Evolutionary conservation across 2,888 invertebrate genomes (phyloP), one percentile per base, ranked within the genome.

Genomic region (Tetragonisca angustula): DNA sequence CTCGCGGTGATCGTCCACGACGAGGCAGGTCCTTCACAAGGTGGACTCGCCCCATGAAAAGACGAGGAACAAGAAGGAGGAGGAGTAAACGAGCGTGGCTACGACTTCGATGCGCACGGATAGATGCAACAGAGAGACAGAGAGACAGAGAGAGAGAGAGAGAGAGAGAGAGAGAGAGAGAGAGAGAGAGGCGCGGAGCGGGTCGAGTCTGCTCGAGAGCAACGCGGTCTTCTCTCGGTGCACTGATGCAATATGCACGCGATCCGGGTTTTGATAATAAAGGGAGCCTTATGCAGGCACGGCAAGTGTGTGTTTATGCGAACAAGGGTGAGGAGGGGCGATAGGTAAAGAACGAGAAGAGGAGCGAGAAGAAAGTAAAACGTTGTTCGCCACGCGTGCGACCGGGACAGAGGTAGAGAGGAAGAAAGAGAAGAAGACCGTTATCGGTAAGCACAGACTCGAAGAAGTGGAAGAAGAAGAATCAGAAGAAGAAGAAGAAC

Each of bases 211-310:
- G 59, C 15, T 61, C 61, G 61, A 61, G 61, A 61, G 61, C n/a
- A 24, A 15, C 24, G 24, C n/a, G 56, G 56, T 80, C 84, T 79
- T 84, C 87, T 84, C 86, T 86, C 81, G 83, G 83, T 87, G 80
- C 84, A 81, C 88, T 91, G 92, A 93, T 92, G 92, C 91, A 93
- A 93, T 93, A 93, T 93, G 92, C 92, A 91, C 92, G 91, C 90
- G 92, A 93, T 93, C 87, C 90, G 84, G 88, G 85, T 87, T 87
- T 89, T 88, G 92, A 93, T 93, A 93, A 92, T 92, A 92, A 91
- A 91, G 90, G 91, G 90, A 91, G 89, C 88, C 90, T 91, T 91
- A 91, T 91, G 90, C 90, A 91, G 91, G 85, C 87, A 89, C 87
- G 78, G 90, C 90, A 89, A 89, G 91, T 91, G 90, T 90, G 91